phyloP scores from a whole-genome alignment of 2,113 vertebrate genomes.

The Deroptyus accipitrinus region DNA sequence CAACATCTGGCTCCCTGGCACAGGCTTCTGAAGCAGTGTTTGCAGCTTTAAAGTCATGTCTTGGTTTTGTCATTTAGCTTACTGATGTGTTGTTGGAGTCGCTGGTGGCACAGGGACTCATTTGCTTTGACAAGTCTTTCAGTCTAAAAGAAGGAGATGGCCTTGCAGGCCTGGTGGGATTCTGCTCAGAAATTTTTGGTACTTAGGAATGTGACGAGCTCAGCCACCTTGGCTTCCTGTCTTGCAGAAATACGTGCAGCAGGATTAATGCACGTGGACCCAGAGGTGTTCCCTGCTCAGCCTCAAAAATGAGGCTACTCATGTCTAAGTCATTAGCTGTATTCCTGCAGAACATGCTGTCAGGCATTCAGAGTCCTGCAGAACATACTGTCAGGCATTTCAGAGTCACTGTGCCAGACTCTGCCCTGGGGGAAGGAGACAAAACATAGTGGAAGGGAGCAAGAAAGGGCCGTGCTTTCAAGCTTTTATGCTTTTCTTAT shows the following conservation, averaged over 20 bases:
- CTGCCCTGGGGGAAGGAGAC: background rate
- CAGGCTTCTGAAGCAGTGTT: slow-evolving; percentile 39
- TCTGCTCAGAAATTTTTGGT: slow-evolving; percentile 7
- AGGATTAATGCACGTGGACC: background rate
- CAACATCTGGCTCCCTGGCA: slow-evolving; percentile 61
- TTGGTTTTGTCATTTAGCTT: slow-evolving; percentile 58
- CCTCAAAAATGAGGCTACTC: slow-evolving; percentile 30
- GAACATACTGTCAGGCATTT: background rate
- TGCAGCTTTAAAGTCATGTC: slow-evolving; percentile 26
- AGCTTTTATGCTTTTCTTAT: background rate
- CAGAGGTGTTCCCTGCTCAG: slow-evolving; percentile 35
- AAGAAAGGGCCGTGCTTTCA: background rate
- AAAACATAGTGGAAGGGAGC: background rate
- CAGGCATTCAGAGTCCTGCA: background rate
- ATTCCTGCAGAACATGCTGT: slow-evolving; percentile 2
- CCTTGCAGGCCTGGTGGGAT: background rate
- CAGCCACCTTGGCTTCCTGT: slow-evolving; percentile 56
- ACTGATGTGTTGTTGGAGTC: slow-evolving; percentile 6
- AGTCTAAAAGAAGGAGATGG: background rate
- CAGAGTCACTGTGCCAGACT: background rate
- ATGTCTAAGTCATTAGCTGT: slow-evolving; percentile 28
- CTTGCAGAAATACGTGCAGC: slow-evolving; percentile 48
- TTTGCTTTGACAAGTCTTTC: slow-evolving; percentile 26
- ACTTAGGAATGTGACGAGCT: slow-evolving; percentile 53
- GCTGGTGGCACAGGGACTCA: background rate